These are phyloP conservation scores for Rallus crepitans DNA, from an alignment of 2,797 vertebrate genomes.

Conservation along the genomic window DNA sequence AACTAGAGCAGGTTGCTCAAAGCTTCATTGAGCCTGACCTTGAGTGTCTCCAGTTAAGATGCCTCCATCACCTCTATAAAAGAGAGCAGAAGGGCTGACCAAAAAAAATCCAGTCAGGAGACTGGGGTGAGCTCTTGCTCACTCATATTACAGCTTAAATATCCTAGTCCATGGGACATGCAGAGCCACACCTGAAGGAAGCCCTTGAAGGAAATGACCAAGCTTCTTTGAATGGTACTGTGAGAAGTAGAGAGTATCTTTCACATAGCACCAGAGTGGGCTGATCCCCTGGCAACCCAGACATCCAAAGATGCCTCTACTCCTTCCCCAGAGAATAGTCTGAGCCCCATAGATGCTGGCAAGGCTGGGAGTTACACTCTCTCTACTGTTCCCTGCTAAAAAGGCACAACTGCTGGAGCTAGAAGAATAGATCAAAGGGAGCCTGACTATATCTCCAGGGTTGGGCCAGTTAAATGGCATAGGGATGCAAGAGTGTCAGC, in stretches of 20 bases:
- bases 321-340: not conserved
- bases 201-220: not conserved
- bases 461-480: not conserved
- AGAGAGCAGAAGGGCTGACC: not conserved
- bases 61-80: too few relatives aligned
- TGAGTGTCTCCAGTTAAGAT: too few relatives aligned
- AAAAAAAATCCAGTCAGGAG: not conserved
- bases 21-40: too few relatives aligned
- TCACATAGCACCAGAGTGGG: not conserved
- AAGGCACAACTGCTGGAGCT: rapidly evolving
- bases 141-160: not conserved
- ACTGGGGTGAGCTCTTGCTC: not conserved
- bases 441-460: not conserved
- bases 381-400: not conserved
- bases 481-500: not conserved
- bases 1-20: too few relatives aligned
- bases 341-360: not conserved
- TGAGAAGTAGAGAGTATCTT: not conserved
- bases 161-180: not conserved
- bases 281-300: not conserved
- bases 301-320: not conserved
- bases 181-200: not conserved
- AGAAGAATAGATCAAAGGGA: not conserved
- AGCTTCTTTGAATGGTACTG: not conserved
- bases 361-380: not conserved